Evolutionary conservation across 2,888 invertebrate genomes (phyloP).

Genomic region (Caenorhabditis sinica): DNA sequence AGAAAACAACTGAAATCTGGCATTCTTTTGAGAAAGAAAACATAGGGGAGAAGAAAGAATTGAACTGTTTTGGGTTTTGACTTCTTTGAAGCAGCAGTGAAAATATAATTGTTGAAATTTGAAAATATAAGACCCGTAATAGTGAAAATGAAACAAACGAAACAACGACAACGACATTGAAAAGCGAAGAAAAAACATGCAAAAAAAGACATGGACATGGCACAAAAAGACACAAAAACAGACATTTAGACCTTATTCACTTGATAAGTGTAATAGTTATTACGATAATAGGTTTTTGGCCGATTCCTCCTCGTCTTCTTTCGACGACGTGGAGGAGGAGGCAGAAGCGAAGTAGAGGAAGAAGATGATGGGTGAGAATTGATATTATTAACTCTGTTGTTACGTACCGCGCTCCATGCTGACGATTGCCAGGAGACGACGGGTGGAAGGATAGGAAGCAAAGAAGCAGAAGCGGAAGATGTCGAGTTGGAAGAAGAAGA

Average conservation of each 20-base stretch:
- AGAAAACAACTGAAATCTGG: constrained; percentile 57
- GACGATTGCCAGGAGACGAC: constrained; percentile 78
- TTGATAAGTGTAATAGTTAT: constrained; percentile 54
- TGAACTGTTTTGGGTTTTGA: constrained; percentile 23
- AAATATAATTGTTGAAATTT: constrained; percentile 33
- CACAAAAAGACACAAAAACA: constrained; percentile 26
- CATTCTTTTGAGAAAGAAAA: constrained; percentile 65
- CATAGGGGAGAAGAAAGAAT: constrained; percentile 5
- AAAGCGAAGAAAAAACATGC: constrained; percentile 45
- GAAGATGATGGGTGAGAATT: not conserved
- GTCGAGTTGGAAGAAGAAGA: constrained; percentile 37
- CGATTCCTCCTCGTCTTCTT: constrained; percentile 45
- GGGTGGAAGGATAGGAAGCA: constrained; percentile 60
- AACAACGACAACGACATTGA: constrained; percentile 26
- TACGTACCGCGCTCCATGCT: constrained; percentile 83
- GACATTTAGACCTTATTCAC: constrained; percentile 48
- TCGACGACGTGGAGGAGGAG: constrained; percentile 47
- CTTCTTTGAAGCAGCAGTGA: constrained; percentile 39
- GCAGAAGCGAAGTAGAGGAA: constrained; percentile 46
- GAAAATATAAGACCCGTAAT: constrained; percentile 34
- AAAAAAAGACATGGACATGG: constrained; percentile 43
- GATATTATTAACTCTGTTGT: constrained; percentile 33
- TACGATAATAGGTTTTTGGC: constrained; percentile 41
- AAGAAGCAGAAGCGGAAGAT: constrained; percentile 49
- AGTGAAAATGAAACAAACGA: constrained; percentile 13